A percentile compares a stretch with the other conserved stretches of the same genome.
Conservation (phyloP, 2,113 vertebrate species). For the Lepus americanus region DNA sequence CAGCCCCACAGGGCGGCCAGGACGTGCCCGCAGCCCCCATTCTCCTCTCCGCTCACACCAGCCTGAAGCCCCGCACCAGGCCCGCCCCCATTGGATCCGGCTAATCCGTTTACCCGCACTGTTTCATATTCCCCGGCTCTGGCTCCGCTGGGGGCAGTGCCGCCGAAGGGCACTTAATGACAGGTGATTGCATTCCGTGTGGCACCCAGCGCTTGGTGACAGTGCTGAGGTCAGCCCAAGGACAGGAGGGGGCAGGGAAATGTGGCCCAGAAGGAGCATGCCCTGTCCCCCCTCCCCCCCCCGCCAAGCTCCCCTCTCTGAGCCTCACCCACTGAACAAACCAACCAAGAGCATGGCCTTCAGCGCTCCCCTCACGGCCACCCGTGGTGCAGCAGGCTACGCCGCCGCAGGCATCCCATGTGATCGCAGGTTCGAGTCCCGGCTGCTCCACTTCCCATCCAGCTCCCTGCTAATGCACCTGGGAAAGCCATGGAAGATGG, state of each 20-base stretch:
- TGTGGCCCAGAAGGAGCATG: background rate
- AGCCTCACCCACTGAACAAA: background rate
- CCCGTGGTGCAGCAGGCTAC: no score
- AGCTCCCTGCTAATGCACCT: no score
- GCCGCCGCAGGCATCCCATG: no score
- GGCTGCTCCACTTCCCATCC: no score
- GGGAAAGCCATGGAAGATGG: no score
- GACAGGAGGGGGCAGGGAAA: background rate
- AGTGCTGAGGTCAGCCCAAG: constrained; percentile 60
- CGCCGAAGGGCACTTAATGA: background rate
- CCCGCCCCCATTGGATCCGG: background rate
- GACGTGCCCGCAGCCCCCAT: accelerated
- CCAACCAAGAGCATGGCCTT: accelerated
- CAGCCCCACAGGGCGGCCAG: background rate
- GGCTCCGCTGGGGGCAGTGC: background rate
- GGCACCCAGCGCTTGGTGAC: constrained; percentile 9
- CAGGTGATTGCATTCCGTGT: constrained; percentile 58
- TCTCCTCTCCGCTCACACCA: background rate
- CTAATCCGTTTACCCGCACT: constrained; percentile 27
- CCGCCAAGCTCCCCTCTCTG: background rate
- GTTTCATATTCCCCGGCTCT: background rate
- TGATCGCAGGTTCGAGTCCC: background rate
- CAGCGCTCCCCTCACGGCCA: no score
- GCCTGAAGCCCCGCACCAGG: background rate
- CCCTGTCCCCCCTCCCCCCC: no score